phyloP scores from a whole-genome alignment of 2,797 vertebrate species.

The Nannoperca australis region DNA sequence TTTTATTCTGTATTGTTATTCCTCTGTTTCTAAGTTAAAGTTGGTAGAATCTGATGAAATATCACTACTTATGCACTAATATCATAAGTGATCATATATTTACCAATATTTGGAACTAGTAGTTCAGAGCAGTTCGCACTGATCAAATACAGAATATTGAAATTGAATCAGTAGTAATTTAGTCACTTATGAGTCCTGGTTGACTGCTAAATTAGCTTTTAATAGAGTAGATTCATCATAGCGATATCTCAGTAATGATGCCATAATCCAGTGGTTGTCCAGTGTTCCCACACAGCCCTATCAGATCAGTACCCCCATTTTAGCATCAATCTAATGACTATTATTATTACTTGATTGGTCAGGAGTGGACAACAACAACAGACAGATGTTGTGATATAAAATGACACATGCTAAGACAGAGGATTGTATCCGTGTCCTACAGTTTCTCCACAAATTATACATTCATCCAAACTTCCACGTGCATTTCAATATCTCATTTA shows the following conservation, averaged over 20 bases:
- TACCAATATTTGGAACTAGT: neutral
- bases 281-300: too few relatives aligned
- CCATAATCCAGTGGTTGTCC: neutral
- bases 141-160: neutral
- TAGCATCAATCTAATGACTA: neutral
- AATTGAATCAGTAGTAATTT: neutral
- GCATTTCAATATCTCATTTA: neutral
- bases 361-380: neutral
- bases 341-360: neutral
- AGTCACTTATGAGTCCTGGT: neutral
- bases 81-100: constrained; percentile 16
- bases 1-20: neutral
- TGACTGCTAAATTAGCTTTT: neutral
- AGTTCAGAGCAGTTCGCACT: neutral
- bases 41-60: neutral
- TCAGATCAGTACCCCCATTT: neutral
- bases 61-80: neutral
- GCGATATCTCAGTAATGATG: neutral
- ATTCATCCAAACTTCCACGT: neutral
- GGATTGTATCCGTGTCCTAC: neutral
- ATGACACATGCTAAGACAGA: too few relatives aligned
- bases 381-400: neutral
- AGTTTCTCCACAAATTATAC: neutral
- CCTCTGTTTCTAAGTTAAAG: neutral
- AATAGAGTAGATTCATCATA: too few relatives aligned